Evolutionary conservation across 2,888 invertebrate species (phyloP).

Genomic region (Lampropteryx suffumata): DNA sequence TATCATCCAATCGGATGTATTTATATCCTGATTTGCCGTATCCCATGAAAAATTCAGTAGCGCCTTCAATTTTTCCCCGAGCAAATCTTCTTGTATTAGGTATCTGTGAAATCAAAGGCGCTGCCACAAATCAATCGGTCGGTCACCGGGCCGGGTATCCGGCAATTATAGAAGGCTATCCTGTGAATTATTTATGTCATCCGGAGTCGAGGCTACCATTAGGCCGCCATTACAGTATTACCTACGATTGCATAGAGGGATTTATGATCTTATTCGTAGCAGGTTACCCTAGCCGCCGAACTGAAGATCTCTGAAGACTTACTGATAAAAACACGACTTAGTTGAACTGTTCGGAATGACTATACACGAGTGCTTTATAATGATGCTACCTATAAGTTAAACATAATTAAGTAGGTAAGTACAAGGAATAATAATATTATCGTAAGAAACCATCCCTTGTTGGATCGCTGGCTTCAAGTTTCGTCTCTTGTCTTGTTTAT

Average conservation of each 20-base stretch:
- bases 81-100: slow-evolving; percentile 1
- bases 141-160: slow-evolving; percentile 23
- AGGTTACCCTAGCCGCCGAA: too few species aligned
- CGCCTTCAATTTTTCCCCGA: neutral
- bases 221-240: slow-evolving; percentile 12
- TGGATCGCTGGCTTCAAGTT: neutral
- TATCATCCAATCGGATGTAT: too few species aligned
- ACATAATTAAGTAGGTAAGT: too few species aligned
- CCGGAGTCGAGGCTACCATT: slow-evolving; percentile 9
- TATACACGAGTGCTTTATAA: too few species aligned
- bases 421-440: too few species aligned
- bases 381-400: too few species aligned
- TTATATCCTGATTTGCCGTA: neutral
- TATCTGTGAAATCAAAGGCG: slow-evolving; percentile 15
- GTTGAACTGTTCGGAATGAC: too few species aligned
- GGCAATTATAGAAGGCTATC: slow-evolving; percentile 32
- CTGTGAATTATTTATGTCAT: slow-evolving; percentile 33
- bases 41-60: neutral
- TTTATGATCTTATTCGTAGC: slow-evolving; percentile 1
- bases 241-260: slow-evolving; percentile 14
- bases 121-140: slow-evolving; percentile 21
- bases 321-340: too few species aligned
- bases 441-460: too few species aligned
- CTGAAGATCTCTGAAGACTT: too few species aligned
- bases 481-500: slow-evolving; percentile 4